Base-by-base conservation (phyloP, 2,888 invertebrate genomes). In the Steinernema scapterisci region DNA sequence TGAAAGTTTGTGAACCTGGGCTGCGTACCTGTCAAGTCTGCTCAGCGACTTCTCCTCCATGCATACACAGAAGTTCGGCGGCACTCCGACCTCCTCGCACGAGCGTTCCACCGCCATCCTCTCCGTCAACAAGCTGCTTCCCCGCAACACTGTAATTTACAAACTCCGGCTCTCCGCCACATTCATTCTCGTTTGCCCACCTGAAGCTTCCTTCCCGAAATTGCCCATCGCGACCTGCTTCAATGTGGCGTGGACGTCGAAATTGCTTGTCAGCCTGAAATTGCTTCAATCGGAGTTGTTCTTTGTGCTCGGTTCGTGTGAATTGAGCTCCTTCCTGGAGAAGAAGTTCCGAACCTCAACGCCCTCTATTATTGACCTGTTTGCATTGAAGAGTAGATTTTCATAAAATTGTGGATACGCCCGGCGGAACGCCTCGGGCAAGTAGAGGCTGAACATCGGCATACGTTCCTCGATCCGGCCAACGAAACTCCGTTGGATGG, bases 381-480 rank as follows among this genome's bases (percentile, higher is more conserved):
- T 79, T 38, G 76, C 46, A 56, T 79, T 79, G 72, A 52, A 74
- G 6, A 38, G 19, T 5, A 79, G 70, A 63, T 79, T 79, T 72
- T 44, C 44, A n/a, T 46, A n/a, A 25, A 51, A 48, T 9, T 76
- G 56, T 54, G 82, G 83, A 78, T 79, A 88, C 56, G 81, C 82
- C 25, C 77, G 45, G 27, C 74, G 75, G 43, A 89, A 87, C 79
- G 84, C 84, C 46, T 80, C 76, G 3, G 89, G 89, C 44, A 88
- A 81, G 27, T 85, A 83, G 0, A 89, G 75, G 27, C 86, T 86
- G 80, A 89, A 81, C 63, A 89, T 83, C 0, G 89, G 89, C 76
- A 89, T 84, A 46, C 89, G 80, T 73, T 89, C 89, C 77, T 89
- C 89, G 23, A 89, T 84, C 73, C 84, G 76, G 0, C 89, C 89